Evolutionary conservation across 2,888 invertebrate species (phyloP), one percentile per base, ranked within the genome.

Genomic region (Drosophila cognata): DNA sequence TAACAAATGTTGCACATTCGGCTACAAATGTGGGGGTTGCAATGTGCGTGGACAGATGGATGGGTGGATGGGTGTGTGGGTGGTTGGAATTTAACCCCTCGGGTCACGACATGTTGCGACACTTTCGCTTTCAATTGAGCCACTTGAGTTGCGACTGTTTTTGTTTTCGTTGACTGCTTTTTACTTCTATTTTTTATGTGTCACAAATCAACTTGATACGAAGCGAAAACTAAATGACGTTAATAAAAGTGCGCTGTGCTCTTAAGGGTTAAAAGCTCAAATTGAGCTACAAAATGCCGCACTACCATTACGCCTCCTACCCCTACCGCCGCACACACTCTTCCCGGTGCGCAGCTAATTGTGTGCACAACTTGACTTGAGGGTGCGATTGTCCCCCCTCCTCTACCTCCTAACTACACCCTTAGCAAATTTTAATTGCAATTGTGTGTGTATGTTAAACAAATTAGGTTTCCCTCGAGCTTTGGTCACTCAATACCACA

Each of bases 81-180:
- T 58, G 66, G 62, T 41, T 31, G 77, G 50, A 51, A 57, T 65
- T 74, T 68, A 46, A 13, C 41, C 58, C 43, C 66, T 41, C 59
- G n/a, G 63, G 52, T 59, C 48, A 21, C 48, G 50, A 61, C 63
- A 66, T 63, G 64, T 60, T 64, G 81, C 81, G 81, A 86, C 88
- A 88, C 84, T 86, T 86, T 86, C 79, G 66, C 72, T 86, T 88
- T 79, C 77, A 82, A 87, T 87, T 87, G 84, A 66, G 70, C 81
- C 74, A 84, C 79, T 57, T 43, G 21, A 43, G 41, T 57, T 43
- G 63, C 71, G 38, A 67, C 31, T 55, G 28, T 33, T 67, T 64
- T 68, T 65, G 36, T 61, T 48, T 68, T 64, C 55, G 29, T 29
- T 51, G 25, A 46, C 25, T 25, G 8, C 8, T 56, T 41, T 25